Evolutionary conservation across 1,140 invertebrate genomes (phyloP).

Genomic region (Pogonognathellus flavescens): DNA sequence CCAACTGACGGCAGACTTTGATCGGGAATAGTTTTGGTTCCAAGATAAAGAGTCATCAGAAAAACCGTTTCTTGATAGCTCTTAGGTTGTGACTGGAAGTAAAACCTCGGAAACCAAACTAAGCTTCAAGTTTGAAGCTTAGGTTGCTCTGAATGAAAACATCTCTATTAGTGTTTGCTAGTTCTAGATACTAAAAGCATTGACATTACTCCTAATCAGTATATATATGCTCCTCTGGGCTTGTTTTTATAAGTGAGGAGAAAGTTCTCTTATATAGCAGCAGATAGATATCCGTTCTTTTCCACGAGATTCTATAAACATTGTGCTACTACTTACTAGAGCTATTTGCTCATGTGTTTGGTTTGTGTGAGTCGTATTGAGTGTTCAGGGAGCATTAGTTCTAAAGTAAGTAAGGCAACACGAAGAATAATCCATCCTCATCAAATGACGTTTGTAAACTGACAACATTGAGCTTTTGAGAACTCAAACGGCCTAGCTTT

Average conservation of each 20-base stretch:
- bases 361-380: neutral
- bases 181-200: neutral
- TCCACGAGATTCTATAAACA: neutral
- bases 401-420: slow-evolving; percentile 25
- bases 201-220: neutral
- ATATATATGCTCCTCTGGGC: neutral
- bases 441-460: slow-evolving; percentile 34
- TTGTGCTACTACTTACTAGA: neutral
- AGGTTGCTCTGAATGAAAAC: neutral
- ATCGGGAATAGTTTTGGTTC: slow-evolving; percentile 61
- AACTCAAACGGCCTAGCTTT: neutral
- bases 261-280: neutral
- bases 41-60: slow-evolving; percentile 58
- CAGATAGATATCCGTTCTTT: neutral
- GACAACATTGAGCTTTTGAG: slow-evolving; percentile 24
- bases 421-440: slow-evolving; percentile 49
- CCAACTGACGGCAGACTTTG: slow-evolving; percentile 57
- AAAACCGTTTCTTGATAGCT: slow-evolving; percentile 39
- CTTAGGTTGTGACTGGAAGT: slow-evolving; percentile 12
- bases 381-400: slow-evolving; percentile 32
- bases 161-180: slow-evolving; percentile 8
- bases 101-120: slow-evolving; percentile 26
- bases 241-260: neutral
- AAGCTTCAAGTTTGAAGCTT: slow-evolving; percentile 2
- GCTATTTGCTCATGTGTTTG: neutral